Conservation (phyloP, 1,140 invertebrate genomes). For the Drosophila bifasciata region DNA sequence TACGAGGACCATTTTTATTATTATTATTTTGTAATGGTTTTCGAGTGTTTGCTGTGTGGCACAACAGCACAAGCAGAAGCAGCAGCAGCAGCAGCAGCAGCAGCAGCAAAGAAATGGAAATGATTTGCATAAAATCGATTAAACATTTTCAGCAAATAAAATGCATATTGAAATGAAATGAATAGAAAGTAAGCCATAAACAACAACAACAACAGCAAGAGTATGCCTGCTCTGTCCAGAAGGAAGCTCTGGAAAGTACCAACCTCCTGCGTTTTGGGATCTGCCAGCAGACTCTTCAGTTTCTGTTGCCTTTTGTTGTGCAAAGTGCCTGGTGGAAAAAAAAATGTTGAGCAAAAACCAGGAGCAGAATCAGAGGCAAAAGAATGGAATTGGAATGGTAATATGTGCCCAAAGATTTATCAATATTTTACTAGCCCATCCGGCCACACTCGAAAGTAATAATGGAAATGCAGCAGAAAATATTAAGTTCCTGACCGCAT, state of each 20-base stretch:
- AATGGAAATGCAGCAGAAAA: slow-evolving; percentile 18
- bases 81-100: slow-evolving; percentile 8
- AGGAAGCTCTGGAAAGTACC: slow-evolving; percentile 19
- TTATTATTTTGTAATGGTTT: slow-evolving; percentile 81
- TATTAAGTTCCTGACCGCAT: slow-evolving; percentile 5
- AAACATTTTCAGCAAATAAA: slow-evolving; percentile 73
- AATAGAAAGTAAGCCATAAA: slow-evolving; percentile 57
- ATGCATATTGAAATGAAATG: slow-evolving; percentile 73
- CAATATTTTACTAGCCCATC: slow-evolving; percentile 32
- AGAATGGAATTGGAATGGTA: background rate
- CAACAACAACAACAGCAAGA: slow-evolving; percentile 37
- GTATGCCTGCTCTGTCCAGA: slow-evolving; percentile 2
- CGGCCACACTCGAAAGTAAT: slow-evolving; percentile 33
- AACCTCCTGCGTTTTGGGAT: background rate
- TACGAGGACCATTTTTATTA: slow-evolving; percentile 62
- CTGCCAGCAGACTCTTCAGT: slow-evolving; percentile 9
- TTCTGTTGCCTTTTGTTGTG: slow-evolving; percentile 31
- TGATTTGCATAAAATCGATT: slow-evolving; percentile 81
- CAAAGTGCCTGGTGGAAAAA: slow-evolving; percentile 30
- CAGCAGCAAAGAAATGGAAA: slow-evolving; percentile 57
- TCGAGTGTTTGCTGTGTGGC: slow-evolving; percentile 65
- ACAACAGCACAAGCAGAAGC: slow-evolving; percentile 8
- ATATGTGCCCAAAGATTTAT: slow-evolving; percentile 52
- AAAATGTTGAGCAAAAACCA: slow-evolving; percentile 8
- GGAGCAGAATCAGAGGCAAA: background rate